A percentile compares a stretch with the other conserved stretches of the same genome.
Conservation (phyloP, 2,113 vertebrate species). For the Protobothrops mucrosquamatus region DNA sequence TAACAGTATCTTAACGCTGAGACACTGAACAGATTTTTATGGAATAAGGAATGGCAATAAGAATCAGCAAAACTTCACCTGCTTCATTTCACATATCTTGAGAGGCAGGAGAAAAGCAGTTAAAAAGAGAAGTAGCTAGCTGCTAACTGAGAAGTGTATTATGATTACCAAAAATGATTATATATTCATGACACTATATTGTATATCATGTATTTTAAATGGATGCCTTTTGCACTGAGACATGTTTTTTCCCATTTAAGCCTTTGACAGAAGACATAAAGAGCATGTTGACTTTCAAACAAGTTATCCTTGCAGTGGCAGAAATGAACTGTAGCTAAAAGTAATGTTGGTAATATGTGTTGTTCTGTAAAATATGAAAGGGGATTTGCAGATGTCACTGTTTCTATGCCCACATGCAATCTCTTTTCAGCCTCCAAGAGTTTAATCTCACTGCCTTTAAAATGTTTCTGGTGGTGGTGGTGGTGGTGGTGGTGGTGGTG, state of each 20-base stretch:
- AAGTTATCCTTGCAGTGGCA: background rate
- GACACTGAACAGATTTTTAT: background rate
- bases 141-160: background rate
- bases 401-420: conserved; percentile 44
- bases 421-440: conserved; percentile 9
- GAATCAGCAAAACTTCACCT: background rate
- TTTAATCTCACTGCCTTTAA: background rate
- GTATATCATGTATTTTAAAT: background rate
- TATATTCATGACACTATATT: background rate
- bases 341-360: conserved; percentile 36
- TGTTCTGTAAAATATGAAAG: conserved; percentile 50
- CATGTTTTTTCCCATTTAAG: background rate
- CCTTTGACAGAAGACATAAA: background rate
- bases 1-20: background rate
- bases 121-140: background rate
- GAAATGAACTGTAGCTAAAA: conserved; percentile 43
- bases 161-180: background rate
- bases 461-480: background rate
- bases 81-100: background rate
- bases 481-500: no score
- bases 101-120: background rate
- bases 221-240: background rate
- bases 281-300: background rate
- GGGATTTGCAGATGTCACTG: conserved; percentile 49
- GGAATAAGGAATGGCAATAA: background rate